phyloP scores from a whole-genome alignment of 2,797 vertebrate species.

The Taeniopygia guttata region DNA sequence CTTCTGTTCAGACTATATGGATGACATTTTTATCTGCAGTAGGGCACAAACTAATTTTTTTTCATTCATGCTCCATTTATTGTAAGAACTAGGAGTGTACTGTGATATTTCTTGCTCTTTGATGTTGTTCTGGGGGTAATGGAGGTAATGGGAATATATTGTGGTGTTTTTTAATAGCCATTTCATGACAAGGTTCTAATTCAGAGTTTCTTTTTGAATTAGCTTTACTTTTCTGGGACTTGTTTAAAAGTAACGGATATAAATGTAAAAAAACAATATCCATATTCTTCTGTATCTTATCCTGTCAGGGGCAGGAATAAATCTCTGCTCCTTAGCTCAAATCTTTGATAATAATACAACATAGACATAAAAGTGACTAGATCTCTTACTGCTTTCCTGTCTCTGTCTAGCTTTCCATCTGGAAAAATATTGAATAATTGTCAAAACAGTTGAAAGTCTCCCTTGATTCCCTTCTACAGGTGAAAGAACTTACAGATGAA shows the following conservation, averaged over 20 bases:
- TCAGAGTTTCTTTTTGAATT: background rate
- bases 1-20: background rate
- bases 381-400: conserved; percentile 15
- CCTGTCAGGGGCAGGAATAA: background rate
- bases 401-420: conserved; percentile 24
- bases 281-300: background rate
- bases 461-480: conserved; percentile 3
- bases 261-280: background rate
- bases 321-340: conserved; percentile 5
- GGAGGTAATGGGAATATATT: background rate
- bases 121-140: background rate
- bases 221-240: background rate
- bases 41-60: background rate
- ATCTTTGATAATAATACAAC: background rate
- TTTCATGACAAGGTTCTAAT: background rate
- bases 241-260: background rate
- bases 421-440: conserved; percentile 42
- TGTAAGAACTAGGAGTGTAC: background rate
- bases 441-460: conserved; percentile 8
- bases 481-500: background rate
- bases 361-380: background rate
- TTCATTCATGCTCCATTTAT: background rate
- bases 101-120: background rate
- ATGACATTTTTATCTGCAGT: background rate
- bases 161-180: background rate